phyloP scores from a whole-genome alignment of 2,888 invertebrate genomes.

The Heteromurus nitidus region DNA sequence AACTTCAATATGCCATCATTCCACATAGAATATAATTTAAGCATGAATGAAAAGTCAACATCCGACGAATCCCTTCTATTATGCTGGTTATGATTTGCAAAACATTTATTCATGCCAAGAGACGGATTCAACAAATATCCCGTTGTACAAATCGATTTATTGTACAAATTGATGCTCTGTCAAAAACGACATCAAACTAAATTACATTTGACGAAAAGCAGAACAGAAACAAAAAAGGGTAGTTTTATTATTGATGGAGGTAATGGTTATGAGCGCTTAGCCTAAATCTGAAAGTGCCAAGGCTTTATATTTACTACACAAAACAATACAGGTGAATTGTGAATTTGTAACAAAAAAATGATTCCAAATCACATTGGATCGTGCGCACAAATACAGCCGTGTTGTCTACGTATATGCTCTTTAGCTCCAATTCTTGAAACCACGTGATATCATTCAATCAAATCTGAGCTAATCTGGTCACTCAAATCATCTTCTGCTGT shows the following conservation, averaged over 20 bases:
- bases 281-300: constrained; percentile 2
- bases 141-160: constrained; percentile 15
- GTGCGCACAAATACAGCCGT: no score
- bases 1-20: background rate
- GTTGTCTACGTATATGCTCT: no score
- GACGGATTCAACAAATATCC: background rate
- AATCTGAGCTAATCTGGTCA: no score
- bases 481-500: no score
- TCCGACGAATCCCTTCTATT: background rate
- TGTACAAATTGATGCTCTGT: constrained; percentile 13
- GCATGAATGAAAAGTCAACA: background rate
- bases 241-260: background rate
- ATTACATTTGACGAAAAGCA: constrained; percentile 24
- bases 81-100: background rate
- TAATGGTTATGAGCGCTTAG: background rate
- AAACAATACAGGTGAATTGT: no score
- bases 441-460: no score
- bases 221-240: constrained; percentile 20
- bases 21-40: background rate
- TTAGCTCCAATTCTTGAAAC: no score
- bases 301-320: no score
- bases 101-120: background rate
- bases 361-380: no score
- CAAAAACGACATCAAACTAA: constrained; percentile 21
- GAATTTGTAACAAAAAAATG: no score